Evolutionary conservation across 2,888 invertebrate genomes (phyloP).

Genomic region (Cosmia trapezina): DNA sequence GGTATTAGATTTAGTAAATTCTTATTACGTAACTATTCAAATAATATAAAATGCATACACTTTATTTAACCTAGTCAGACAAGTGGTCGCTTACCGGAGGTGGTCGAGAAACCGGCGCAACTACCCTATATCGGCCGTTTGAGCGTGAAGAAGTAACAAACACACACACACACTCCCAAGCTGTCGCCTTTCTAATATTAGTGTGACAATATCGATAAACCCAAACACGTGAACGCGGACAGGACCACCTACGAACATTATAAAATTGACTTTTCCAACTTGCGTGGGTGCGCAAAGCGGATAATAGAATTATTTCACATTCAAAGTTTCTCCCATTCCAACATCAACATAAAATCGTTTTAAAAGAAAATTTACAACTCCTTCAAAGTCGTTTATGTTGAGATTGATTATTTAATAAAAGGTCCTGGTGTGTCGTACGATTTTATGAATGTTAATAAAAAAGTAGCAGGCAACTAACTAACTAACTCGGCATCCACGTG

Average conservation of each 20-base stretch:
- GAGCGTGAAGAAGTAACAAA: no score
- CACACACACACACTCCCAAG: no score
- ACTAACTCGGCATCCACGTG: constrained; percentile 62
- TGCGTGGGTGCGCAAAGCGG: constrained; percentile 4
- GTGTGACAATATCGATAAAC: not conserved
- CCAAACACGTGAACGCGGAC: not conserved
- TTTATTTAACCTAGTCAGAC: no score
- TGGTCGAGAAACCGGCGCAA: no score
- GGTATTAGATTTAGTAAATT: no score
- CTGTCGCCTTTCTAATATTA: no score
- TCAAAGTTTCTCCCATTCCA: constrained; percentile 24
- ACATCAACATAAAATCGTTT: constrained; percentile 43
- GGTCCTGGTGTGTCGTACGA: constrained; percentile 12
- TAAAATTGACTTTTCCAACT: constrained; percentile 24
- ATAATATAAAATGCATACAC: no score
- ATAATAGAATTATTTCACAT: not conserved
- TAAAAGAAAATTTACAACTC: constrained; percentile 42
- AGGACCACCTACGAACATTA: constrained; percentile 10
- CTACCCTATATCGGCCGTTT: no score
- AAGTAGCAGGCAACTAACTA: constrained; percentile 46
- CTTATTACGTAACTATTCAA: no score
- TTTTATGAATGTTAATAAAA: constrained; percentile 38
- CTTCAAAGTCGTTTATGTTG: constrained; percentile 25
- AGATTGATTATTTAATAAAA: constrained; percentile 39
- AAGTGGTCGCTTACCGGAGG: no score